These are phyloP conservation scores for Drosophila repleta DNA, from an alignment of 1,140 invertebrate species.

Conservation along the genomic window DNA sequence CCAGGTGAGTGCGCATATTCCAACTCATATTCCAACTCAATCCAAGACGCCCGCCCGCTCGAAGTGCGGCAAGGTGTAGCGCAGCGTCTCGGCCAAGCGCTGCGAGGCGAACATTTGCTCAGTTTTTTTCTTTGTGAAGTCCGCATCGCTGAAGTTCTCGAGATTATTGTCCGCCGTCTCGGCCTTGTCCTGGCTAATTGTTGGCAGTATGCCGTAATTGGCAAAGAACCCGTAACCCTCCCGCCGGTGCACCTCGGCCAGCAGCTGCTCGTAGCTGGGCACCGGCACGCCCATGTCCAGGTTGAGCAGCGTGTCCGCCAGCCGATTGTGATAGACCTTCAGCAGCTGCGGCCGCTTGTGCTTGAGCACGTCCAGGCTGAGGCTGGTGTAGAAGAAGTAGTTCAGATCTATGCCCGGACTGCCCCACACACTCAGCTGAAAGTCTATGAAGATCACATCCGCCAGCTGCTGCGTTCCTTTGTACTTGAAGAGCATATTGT, in stretches of 20 bases:
- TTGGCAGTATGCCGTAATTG: conserved; percentile 71
- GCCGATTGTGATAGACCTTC: conserved; percentile 61
- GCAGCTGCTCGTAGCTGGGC: conserved; percentile 81
- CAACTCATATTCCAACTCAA: conserved; percentile 2
- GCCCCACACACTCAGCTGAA: conserved; percentile 69
- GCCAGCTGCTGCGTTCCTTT: conserved; percentile 16
- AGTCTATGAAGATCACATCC: conserved; percentile 72
- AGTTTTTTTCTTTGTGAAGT: conserved; percentile 68
- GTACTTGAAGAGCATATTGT: conserved; percentile 88
- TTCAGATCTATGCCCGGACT: conserved; percentile 80
- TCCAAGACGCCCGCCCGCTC: conserved; percentile 63
- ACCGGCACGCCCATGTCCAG: conserved; percentile 51
- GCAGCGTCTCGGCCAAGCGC: conserved; percentile 60
- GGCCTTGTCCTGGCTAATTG: conserved; percentile 68
- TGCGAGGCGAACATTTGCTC: conserved; percentile 64
- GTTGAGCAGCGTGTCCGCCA: conserved; percentile 73
- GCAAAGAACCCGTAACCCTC: conserved; percentile 77
- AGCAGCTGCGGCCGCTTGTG: conserved; percentile 79
- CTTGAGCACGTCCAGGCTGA: conserved; percentile 65
- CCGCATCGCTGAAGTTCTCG: conserved; percentile 66
- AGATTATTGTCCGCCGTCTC: conserved; percentile 66
- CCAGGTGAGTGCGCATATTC: conserved; percentile 22
- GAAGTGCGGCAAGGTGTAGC: conserved; percentile 68
- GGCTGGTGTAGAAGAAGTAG: conserved; percentile 79
- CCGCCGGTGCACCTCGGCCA: conserved; percentile 69